phyloP scores from a whole-genome alignment of 2,888 invertebrate species.

The Polyommatus iphigenia region DNA sequence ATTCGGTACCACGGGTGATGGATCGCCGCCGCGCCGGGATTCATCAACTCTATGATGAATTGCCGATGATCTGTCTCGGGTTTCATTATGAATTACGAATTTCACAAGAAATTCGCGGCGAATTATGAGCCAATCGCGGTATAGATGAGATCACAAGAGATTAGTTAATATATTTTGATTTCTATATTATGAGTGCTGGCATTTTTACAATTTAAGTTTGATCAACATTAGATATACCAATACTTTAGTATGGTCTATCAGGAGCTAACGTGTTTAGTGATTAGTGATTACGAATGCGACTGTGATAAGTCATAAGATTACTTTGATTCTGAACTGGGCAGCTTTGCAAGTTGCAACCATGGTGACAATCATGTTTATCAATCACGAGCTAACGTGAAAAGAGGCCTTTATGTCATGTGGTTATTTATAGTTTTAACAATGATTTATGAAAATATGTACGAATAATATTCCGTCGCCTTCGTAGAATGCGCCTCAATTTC shows the following conservation, averaged over 20 bases:
- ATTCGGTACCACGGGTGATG: background rate
- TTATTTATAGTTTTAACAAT: background rate
- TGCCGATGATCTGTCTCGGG: slow-evolving; percentile 2
- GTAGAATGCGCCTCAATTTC: background rate
- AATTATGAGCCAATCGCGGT: background rate
- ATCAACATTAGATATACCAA: background rate
- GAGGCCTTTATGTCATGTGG: background rate
- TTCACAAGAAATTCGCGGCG: background rate
- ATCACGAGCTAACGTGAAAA: background rate
- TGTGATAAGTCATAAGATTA: too few species aligned
- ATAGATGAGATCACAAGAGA: background rate
- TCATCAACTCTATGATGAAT: background rate
- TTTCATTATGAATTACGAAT: slow-evolving; percentile 16
- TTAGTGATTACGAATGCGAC: too few species aligned
- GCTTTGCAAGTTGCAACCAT: too few species aligned
- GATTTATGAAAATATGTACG: too few species aligned
- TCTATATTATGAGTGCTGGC: background rate
- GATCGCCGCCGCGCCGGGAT: slow-evolving; percentile 13
- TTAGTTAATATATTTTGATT: background rate
- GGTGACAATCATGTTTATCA: background rate
- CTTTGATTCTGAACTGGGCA: background rate
- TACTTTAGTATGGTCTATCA: background rate
- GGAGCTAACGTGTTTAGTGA: too few species aligned
- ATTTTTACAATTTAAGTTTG: background rate
- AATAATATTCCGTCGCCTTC: background rate